Conservation (phyloP, 2,113 vertebrate species). For the Dicaeum eximium region DNA sequence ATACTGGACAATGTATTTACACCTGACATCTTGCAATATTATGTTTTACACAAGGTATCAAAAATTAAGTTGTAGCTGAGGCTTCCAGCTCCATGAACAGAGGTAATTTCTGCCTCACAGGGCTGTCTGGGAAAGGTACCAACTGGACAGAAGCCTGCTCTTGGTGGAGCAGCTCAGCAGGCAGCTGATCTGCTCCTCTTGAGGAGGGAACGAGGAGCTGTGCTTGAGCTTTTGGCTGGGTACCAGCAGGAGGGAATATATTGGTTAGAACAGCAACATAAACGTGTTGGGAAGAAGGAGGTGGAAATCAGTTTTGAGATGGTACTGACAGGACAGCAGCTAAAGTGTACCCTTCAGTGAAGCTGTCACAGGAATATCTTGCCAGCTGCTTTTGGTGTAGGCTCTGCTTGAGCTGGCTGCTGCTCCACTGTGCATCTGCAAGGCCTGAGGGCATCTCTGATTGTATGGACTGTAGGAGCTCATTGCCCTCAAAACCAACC, state of each 20-base stretch:
- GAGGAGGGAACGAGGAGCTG: not conserved
- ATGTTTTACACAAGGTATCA: not conserved
- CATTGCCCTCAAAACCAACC: not conserved
- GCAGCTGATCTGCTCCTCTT: not conserved
- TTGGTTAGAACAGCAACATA: not conserved
- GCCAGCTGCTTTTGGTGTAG: not conserved
- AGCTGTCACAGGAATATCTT: not conserved
- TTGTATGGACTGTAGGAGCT: not conserved
- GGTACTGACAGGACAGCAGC: not conserved
- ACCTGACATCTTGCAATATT: not conserved
- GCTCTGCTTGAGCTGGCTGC: not conserved
- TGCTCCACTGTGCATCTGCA: not conserved
- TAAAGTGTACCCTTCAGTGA: not conserved
- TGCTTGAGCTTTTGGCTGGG: constrained; percentile 5
- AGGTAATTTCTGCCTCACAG: not conserved
- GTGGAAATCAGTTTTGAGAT: constrained; percentile 17
- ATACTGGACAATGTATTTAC: not conserved
- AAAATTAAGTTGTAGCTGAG: not conserved
- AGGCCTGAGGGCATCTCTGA: not conserved
- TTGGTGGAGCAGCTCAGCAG: not conserved
- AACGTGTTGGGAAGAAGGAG: constrained; percentile 7
- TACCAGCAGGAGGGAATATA: not conserved
- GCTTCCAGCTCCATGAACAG: not conserved
- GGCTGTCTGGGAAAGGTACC: not conserved
- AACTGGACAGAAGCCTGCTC: not conserved